Base-by-base conservation (phyloP, 2,797 vertebrate genomes). In the Nyctibius grandis region DNA sequence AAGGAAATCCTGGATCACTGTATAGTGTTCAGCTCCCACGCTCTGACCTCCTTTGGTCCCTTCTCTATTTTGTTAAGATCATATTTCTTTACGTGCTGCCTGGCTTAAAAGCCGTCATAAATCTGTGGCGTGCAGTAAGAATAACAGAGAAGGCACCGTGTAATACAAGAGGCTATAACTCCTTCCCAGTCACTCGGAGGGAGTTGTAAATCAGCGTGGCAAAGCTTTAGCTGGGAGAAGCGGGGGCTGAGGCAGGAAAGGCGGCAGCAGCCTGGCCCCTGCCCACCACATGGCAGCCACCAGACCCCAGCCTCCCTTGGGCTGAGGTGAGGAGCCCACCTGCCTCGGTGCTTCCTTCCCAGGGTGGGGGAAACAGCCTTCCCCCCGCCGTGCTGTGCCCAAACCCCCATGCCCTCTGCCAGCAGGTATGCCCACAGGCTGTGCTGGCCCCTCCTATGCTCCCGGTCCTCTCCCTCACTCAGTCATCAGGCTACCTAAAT, bases 1-100 rank as follows among this genome's bases (percentile, higher is more conserved):
- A 91, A 85, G 93, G 89, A 96, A 97, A 97, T 96, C 93, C 87
- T 48, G 81, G 92, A 94, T 95, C 91, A 93, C 88, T 2, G 0
- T 12, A 20, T 7, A 87, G 79, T 18, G 61, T 79, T 96, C 89
- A 74, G 91, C 87, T 95, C 84, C 88, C 80, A 88, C 94, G 81
- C 47, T 91, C 3, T 88, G 85, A 93, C 89, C 91, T 91, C 81
- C 59, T 67, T 78, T 34, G 68, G 82, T 92, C 57, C 73, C 60
- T 82, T 92, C 40, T 56, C 17, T 93, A 70, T 91, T 92, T 93
- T 95, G 65, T 87, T 88, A 88, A 87, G 92, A 81, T 95, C 85
- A 7, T 95, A 92, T 95, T 97, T 97, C 96, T 93, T 92, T 85
- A 67, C 1, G 31, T 76, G 74, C 90, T 96, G 91, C 92, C 82